Evolutionary conservation across 2,113 vertebrate genomes (phyloP).

Genomic region (Pontoporia blainvillei): DNA sequence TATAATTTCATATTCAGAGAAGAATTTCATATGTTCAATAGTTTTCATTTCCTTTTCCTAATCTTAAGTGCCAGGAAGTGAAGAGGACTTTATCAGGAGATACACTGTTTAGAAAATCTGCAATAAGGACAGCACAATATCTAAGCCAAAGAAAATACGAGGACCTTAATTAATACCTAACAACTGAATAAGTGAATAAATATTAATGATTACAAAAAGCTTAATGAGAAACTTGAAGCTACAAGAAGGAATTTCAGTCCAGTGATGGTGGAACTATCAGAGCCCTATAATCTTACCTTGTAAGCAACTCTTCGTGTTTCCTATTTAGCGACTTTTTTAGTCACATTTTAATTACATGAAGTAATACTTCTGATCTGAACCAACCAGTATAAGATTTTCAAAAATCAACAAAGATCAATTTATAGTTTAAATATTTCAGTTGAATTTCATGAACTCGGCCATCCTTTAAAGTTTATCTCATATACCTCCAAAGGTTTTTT

Average conservation of each 20-base stretch:
- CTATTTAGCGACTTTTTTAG: background rate
- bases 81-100: background rate
- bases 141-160: background rate
- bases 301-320: background rate
- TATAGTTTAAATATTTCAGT: background rate
- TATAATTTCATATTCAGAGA: background rate
- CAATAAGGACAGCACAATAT: background rate
- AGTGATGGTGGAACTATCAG: background rate
- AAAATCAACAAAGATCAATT: background rate
- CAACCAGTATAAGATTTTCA: background rate
- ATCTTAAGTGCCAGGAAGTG: background rate
- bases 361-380: background rate
- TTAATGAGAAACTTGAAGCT: background rate
- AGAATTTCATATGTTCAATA: slow-evolving; percentile 7
- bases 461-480: background rate
- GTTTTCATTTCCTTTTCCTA: background rate
- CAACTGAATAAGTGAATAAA: background rate
- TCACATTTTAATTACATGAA: slow-evolving; percentile 21
- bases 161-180: background rate
- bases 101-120: background rate
- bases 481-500: background rate
- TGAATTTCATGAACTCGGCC: background rate
- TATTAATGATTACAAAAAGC: background rate
- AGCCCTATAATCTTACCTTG: background rate
- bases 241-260: background rate